Percentiles rank a stretch among this genome's conserved stretches.
Evolutionary conservation across 2,113 vertebrate genomes (phyloP).

Genomic region (Craseonycteris thonglongyai): DNA sequence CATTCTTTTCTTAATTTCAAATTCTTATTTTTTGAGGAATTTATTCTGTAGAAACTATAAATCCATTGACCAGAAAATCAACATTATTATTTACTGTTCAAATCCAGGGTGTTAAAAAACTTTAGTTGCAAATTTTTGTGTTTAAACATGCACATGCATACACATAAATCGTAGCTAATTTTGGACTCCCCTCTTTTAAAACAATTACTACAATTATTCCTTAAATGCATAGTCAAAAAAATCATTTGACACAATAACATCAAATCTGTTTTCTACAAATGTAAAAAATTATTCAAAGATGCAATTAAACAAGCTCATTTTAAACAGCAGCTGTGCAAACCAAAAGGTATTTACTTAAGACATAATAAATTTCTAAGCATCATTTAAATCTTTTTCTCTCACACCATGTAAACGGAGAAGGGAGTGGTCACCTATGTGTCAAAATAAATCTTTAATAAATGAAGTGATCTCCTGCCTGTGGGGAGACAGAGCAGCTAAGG

Average conservation of each 20-base stretch:
- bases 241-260: neutral
- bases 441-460: constrained; percentile 24
- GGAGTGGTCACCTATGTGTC: neutral
- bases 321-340: constrained; percentile 16
- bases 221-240: neutral
- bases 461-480: neutral
- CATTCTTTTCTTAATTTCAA: constrained; percentile 21
- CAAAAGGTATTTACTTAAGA: constrained; percentile 36
- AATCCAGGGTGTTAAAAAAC: neutral
- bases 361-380: constrained; percentile 21
- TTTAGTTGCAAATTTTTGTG: neutral
- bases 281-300: neutral
- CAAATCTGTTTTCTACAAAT: neutral
- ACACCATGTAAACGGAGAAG: neutral
- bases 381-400: constrained; percentile 27
- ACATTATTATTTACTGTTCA: neutral
- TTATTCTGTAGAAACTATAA: neutral
- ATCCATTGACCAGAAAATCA: neutral
- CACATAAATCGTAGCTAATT: constrained; percentile 15
- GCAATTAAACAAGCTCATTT: constrained; percentile 7
- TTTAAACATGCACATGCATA: neutral
- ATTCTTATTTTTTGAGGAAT: neutral
- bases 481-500: neutral
- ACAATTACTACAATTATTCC: neutral
- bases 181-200: neutral